Percentiles rank a stretch among this genome's conserved stretches.
phyloP scores from a whole-genome alignment of 2,797 vertebrate genomes.

The Mus caroli region DNA sequence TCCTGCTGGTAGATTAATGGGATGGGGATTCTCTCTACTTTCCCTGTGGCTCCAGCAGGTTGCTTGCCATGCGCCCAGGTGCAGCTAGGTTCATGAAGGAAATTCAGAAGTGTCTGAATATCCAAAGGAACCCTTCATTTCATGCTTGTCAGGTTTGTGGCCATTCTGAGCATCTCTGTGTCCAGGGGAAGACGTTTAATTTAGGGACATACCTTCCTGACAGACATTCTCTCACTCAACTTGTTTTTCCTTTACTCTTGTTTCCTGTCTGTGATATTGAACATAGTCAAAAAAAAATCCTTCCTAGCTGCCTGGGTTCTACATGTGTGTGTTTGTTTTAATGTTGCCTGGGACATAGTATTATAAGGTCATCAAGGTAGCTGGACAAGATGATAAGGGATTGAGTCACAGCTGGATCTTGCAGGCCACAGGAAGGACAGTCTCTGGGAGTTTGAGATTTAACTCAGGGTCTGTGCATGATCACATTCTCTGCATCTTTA shows the following conservation, averaged over 20 bases:
- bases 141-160: not conserved
- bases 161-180: not conserved
- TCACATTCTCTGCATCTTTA: not conserved
- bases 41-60: not conserved
- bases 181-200: not conserved
- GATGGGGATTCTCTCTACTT: not conserved
- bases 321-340: conserved; percentile 11
- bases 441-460: conserved; percentile 45
- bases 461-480: not conserved
- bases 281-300: not conserved
- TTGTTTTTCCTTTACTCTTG: not conserved
- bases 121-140: conserved; percentile 26
- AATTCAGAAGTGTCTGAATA: conserved; percentile 10
- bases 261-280: conserved; percentile 11
- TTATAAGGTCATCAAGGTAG: not conserved
- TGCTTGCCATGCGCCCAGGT: not conserved
- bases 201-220: not conserved
- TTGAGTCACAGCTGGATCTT: not conserved
- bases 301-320: conserved; percentile 9
- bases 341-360: not conserved
- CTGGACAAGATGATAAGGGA: not conserved
- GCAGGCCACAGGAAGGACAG: not conserved
- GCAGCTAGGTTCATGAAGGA: not conserved
- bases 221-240: not conserved
- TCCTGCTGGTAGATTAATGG: conserved; percentile 65